Evolutionary conservation across 2,113 vertebrate species (phyloP).

Genomic region (Lepus timidus): DNA sequence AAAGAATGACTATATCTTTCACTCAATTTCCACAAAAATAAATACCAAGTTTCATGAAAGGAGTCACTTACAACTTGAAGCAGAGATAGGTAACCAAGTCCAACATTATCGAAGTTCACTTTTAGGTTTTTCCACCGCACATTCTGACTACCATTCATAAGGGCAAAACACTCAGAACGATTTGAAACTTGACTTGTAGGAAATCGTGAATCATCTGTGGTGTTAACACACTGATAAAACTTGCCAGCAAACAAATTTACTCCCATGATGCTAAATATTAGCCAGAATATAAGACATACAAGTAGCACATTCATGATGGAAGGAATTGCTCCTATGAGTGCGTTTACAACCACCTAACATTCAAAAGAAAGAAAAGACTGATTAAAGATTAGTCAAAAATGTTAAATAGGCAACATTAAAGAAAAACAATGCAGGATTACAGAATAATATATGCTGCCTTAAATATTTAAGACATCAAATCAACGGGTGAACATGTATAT

Average conservation of each 20-base stretch:
- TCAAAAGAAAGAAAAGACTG: constrained; percentile 66
- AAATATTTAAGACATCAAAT: background rate
- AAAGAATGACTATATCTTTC: background rate
- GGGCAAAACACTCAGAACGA: constrained; percentile 75
- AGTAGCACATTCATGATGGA: constrained; percentile 99
- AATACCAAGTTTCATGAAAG: background rate
- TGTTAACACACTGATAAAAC: constrained; percentile 92
- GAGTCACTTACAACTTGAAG: constrained; percentile 83
- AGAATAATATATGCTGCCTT: background rate
- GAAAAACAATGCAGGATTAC: background rate
- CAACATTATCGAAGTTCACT: constrained; percentile 98
- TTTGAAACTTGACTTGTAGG: constrained; percentile 63
- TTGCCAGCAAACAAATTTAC: constrained; percentile 98
- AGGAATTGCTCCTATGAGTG: constrained; percentile 97
- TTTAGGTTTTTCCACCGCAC: constrained; percentile 92
- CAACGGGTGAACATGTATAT: background rate
- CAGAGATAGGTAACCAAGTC: constrained; percentile 92
- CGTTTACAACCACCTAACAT: constrained; percentile 97
- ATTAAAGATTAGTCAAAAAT: background rate
- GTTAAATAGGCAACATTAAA: background rate
- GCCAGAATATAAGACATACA: constrained; percentile 99
- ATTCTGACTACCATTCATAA: constrained; percentile 60
- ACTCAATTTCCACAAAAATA: background rate
- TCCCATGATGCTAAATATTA: constrained; percentile 99
- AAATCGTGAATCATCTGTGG: constrained; percentile 58